phyloP scores from a whole-genome alignment of 2,113 vertebrate species.

The Hucho hucho region DNA sequence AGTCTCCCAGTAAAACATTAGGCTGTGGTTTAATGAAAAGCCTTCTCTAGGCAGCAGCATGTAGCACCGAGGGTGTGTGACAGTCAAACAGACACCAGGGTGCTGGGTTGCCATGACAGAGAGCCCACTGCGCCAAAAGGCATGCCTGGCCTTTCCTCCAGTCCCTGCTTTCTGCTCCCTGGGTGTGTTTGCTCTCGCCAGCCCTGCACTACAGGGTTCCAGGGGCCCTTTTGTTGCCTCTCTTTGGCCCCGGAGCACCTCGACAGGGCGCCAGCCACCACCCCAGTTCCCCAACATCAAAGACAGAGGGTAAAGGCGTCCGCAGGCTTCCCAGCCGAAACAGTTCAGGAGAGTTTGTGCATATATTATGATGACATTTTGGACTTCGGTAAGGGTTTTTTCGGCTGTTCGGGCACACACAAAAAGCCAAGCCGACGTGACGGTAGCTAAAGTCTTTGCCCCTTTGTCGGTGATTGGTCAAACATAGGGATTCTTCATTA shows the following conservation, averaged over 20 bases:
- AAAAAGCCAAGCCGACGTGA: no score
- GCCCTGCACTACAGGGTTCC: conserved; percentile 51
- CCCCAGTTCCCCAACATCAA: conserved; percentile 36
- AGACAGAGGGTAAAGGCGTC: conserved; percentile 7
- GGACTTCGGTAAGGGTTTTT: no score
- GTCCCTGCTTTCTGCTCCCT: conserved; percentile 6
- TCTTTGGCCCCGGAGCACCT: conserved; percentile 3
- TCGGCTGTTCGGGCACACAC: no score
- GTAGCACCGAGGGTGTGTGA: conserved; percentile 13
- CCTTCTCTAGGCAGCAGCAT: not conserved
- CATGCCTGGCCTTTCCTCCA: conserved; percentile 39
- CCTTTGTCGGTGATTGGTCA: no score
- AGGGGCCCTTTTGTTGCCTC: conserved; percentile 60
- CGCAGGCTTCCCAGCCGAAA: not conserved
- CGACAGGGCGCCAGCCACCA: not conserved
- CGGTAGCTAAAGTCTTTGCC: no score
- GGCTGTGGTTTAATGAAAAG: conserved; percentile 11
- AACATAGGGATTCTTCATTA: no score
- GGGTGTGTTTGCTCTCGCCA: conserved; percentile 53
- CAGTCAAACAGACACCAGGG: conserved; percentile 25
- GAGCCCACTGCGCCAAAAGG: conserved; percentile 47
- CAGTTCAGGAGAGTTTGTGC: no score
- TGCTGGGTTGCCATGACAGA: conserved; percentile 57
- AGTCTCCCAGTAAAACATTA: conserved; percentile 53
- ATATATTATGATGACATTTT: no score